These are phyloP conservation scores for Samia ricini DNA, from an alignment of 1,140 invertebrate genomes.

Conservation along the genomic window DNA sequence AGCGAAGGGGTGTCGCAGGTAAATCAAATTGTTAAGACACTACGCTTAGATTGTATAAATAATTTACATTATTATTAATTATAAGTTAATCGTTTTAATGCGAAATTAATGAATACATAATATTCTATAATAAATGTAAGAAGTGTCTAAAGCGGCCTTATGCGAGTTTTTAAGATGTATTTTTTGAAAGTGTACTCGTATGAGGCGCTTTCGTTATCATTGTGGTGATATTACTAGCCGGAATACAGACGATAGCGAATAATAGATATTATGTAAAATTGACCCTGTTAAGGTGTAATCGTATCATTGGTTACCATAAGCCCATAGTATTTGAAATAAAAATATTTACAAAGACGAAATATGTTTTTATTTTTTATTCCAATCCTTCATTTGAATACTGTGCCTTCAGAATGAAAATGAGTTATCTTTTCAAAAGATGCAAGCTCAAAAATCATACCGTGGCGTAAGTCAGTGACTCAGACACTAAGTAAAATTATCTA, in stretches of 20 bases:
- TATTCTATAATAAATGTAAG: conserved; percentile 38
- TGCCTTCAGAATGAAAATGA: too few species aligned
- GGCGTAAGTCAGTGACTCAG: too few species aligned
- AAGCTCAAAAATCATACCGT: too few species aligned
- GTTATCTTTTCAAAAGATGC: too few species aligned
- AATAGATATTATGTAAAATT: conserved; percentile 57
- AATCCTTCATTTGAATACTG: background rate
- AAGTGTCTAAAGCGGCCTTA: conserved; percentile 54
- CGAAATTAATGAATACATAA: conserved; percentile 35
- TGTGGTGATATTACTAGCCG: conserved; percentile 62
- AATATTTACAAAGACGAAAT: conserved; percentile 70
- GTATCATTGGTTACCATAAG: conserved; percentile 77
- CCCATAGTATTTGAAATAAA: conserved; percentile 74
- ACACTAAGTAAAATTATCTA: too few species aligned
- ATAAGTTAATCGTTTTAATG: conserved; percentile 11
- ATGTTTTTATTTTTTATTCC: conserved; percentile 25
- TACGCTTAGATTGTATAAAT: background rate
- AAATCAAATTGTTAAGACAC: background rate
- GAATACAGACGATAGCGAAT: conserved; percentile 45
- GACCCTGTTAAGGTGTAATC: conserved; percentile 55
- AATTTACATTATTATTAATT: conserved; percentile 14
- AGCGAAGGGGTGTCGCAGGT: background rate
- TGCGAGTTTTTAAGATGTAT: conserved; percentile 36
- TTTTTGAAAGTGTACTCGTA: conserved; percentile 25
- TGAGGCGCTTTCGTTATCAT: conserved; percentile 40